These are phyloP conservation scores for Boloria selene DNA, from an alignment of 2,888 invertebrate genomes.

Conservation along the genomic window DNA sequence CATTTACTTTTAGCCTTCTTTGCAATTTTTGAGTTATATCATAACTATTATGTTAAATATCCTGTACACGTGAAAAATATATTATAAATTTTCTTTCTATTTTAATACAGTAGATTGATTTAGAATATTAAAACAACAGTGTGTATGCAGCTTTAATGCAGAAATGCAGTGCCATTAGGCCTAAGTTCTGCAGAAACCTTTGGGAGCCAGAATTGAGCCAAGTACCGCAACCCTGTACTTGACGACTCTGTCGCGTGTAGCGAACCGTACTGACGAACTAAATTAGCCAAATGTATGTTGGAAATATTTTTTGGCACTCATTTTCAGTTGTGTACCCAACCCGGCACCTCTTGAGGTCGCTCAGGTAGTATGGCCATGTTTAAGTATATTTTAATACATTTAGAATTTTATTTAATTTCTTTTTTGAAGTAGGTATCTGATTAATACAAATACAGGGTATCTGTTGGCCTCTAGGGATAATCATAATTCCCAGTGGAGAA, in stretches of 20 bases:
- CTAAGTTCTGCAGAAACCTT: conserved; percentile 54
- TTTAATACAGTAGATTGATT: too few relatives aligned
- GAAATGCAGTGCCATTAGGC: conserved; percentile 69
- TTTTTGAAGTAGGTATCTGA: too few relatives aligned
- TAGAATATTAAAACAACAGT: not conserved
- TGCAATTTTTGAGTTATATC: not conserved
- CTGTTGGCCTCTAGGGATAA: too few relatives aligned
- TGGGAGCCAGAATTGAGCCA: conserved; percentile 49
- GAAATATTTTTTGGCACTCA: conserved; percentile 18
- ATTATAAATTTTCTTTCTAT: not conserved
- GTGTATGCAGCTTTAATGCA: conserved; percentile 8
- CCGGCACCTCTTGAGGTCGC: conserved; percentile 9
- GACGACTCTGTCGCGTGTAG: conserved; percentile 23
- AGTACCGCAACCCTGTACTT: conserved; percentile 42
- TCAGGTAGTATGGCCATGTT: conserved; percentile 2
- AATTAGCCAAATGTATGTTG: conserved; percentile 20
- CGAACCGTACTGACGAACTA: conserved; percentile 22
- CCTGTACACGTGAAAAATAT: too few relatives aligned
- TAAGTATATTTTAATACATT: conserved; percentile 3
- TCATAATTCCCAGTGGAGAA: too few relatives aligned
- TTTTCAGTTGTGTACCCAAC: not conserved
- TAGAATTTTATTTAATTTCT: not conserved
- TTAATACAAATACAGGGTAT: too few relatives aligned
- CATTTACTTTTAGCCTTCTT: not conserved
- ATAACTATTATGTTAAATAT: too few relatives aligned